These are phyloP conservation scores for Caenorhabditis briggsae DNA, from an alignment of 1,140 invertebrate genomes.

Conservation along the genomic window DNA sequence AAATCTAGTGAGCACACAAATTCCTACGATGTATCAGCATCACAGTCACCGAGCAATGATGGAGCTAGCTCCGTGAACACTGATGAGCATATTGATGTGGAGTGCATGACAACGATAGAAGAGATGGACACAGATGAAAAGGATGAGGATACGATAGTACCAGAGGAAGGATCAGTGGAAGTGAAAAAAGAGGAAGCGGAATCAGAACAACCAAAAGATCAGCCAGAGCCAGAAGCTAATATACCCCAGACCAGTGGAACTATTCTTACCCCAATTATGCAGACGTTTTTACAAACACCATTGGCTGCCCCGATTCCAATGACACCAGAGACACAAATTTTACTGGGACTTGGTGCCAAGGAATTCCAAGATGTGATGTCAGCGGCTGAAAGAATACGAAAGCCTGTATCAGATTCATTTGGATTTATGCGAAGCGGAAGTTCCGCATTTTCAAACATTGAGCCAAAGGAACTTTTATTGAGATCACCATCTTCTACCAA, in stretches of 20 bases:
- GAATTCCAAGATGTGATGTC: neutral
- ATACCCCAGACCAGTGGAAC: neutral
- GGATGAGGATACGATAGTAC: neutral
- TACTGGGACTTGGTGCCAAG: neutral
- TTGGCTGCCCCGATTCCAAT: neutral
- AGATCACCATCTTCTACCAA: neutral
- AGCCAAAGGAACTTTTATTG: neutral
- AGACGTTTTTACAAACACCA: neutral
- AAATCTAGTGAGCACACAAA: neutral
- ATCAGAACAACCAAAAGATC: neutral
- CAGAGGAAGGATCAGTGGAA: neutral
- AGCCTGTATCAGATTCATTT: neutral
- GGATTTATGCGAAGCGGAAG: constrained; percentile 6
- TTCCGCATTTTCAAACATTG: constrained; percentile 28
- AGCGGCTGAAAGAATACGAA: neutral
- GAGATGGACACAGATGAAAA: constrained; percentile 49
- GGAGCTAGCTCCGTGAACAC: neutral
- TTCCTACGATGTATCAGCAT: constrained; percentile 52
- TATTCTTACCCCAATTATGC: neutral
- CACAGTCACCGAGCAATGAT: constrained; percentile 43
- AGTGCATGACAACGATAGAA: neutral
- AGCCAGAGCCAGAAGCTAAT: neutral
- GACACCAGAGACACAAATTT: neutral
- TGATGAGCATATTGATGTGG: constrained; percentile 57
- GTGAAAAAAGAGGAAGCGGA: neutral